Evolutionary conservation across 2,113 vertebrate genomes (phyloP).

Genomic region (Phaethornis superciliosus): DNA sequence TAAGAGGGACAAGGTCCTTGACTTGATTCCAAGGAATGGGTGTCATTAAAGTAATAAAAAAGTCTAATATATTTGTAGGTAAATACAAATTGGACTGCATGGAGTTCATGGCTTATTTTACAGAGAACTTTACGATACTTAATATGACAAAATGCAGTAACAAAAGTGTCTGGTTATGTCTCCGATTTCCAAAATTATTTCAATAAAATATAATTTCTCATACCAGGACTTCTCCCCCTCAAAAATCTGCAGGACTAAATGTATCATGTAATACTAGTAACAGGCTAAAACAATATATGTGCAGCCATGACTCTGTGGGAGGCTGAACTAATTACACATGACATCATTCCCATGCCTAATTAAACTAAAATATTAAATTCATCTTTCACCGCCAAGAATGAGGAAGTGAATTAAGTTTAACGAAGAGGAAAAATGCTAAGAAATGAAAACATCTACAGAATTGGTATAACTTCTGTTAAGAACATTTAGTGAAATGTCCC

Average conservation of each 20-base stretch:
- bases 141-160: neutral
- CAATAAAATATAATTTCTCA: neutral
- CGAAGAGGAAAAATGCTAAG: neutral
- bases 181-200: neutral
- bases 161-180: neutral
- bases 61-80: neutral
- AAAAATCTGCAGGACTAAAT: neutral
- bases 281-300: neutral
- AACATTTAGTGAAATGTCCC: neutral
- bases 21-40: neutral
- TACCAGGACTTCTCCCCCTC: neutral
- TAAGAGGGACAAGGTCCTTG: neutral
- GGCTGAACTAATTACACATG: conserved; percentile 18
- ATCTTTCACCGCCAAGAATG: neutral
- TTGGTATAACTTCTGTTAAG: neutral
- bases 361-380: conserved; percentile 39
- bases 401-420: conserved; percentile 4
- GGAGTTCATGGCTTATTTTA: neutral
- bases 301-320: neutral
- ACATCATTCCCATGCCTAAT: conserved; percentile 13
- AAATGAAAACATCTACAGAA: neutral
- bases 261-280: neutral
- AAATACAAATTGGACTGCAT: neutral
- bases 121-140: neutral
- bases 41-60: neutral